Percentiles rank a stretch among this genome's conserved stretches.
phyloP scores from a whole-genome alignment of 2,888 invertebrate genomes.

The Pocota personata region DNA sequence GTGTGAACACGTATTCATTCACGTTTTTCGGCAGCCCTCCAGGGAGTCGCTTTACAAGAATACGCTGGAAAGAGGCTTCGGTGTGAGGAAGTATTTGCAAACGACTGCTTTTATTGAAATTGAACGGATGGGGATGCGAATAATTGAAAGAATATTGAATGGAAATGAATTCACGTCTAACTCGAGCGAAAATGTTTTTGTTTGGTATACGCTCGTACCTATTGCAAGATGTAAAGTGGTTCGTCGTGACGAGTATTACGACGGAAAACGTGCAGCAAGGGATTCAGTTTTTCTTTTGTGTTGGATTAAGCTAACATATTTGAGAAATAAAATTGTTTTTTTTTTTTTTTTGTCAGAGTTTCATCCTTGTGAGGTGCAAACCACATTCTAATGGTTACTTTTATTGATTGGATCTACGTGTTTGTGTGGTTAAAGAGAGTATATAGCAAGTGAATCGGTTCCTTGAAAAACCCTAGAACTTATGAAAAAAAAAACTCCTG shows the following conservation, averaged over 20 bases:
- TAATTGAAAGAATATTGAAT: constrained; percentile 60
- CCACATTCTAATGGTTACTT: not conserved
- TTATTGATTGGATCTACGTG: not conserved
- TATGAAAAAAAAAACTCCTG: no score
- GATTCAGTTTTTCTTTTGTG: constrained; percentile 18
- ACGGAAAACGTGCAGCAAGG: not conserved
- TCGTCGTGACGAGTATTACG: not conserved
- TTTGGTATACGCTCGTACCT: constrained; percentile 34
- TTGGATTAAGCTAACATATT: constrained; percentile 48
- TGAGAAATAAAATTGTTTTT: constrained; percentile 13
- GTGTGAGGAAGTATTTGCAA: constrained; percentile 68
- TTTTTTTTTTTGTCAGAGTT: not conserved
- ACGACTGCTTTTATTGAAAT: constrained; percentile 74
- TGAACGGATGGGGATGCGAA: constrained; percentile 69
- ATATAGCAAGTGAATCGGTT: no score
- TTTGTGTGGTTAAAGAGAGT: not conserved
- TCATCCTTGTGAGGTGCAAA: not conserved
- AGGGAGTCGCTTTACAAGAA: not conserved
- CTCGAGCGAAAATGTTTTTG: constrained; percentile 67
- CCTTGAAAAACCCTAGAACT: no score
- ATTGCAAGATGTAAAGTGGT: constrained; percentile 25
- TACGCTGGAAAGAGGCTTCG: not conserved
- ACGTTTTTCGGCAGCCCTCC: constrained; percentile 17
- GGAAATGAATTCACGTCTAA: constrained; percentile 69
- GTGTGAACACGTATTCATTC: constrained; percentile 48